A percentile compares a stretch with the other conserved stretches of the same genome.
Conservation (phyloP, 2,113 vertebrate genomes). For the Pipa parva region DNA sequence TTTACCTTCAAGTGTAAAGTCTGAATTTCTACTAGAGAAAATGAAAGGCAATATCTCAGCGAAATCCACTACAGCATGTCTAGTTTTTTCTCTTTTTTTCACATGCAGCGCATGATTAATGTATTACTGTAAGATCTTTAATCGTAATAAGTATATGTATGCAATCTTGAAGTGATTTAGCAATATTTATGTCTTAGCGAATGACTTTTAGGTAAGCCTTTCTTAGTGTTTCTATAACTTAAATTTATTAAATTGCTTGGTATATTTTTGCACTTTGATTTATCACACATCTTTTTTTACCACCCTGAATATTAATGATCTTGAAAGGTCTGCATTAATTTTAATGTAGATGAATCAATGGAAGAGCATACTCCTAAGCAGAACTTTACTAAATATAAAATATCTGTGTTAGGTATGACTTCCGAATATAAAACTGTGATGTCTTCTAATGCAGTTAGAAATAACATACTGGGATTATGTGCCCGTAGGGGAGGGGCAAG, state of each 20-base stretch:
- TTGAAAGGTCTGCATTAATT: neutral
- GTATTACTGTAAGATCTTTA: neutral
- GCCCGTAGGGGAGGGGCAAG: too few relatives aligned
- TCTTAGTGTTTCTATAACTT: neutral
- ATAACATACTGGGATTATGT: too few relatives aligned
- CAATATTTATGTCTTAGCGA: neutral
- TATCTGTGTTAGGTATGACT: too few relatives aligned
- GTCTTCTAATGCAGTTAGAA: too few relatives aligned
- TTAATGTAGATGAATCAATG: conserved; percentile 6
- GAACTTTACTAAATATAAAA: too few relatives aligned
- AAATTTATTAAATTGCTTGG: conserved; percentile 3
- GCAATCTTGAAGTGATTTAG: neutral
- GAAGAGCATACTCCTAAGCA: neutral
- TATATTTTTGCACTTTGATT: conserved; percentile 12
- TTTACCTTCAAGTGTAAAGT: too few relatives aligned
- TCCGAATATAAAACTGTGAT: too few relatives aligned
- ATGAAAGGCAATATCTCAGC: too few relatives aligned
- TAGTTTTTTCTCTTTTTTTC: neutral
- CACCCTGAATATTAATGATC: conserved; percentile 1
- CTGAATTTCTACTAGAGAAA: too few relatives aligned
- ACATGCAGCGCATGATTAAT: neutral
- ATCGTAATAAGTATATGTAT: neutral
- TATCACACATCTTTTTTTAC: conserved; percentile 1
- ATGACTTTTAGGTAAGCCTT: neutral
- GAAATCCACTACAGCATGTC: too few relatives aligned